These are phyloP conservation scores for Ophonus ardosiacus DNA, from an alignment of 2,888 invertebrate genomes.

Conservation along the genomic window DNA sequence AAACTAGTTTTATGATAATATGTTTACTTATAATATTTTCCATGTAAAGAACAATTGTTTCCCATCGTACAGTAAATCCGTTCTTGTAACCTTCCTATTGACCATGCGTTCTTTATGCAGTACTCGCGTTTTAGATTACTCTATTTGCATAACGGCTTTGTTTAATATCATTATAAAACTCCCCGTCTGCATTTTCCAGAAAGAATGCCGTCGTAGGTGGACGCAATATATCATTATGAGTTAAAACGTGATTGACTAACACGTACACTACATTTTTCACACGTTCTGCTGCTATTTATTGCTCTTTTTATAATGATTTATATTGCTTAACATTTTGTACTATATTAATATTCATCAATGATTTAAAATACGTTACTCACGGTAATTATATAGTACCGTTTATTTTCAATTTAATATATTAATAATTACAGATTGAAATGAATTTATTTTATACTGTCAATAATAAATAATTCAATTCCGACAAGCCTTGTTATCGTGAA, in stretches of 20 bases:
- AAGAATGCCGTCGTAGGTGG: constrained; percentile 11
- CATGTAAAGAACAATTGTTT: neutral
- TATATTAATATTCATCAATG: neutral
- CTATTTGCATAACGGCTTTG: constrained; percentile 9
- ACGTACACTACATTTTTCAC: constrained; percentile 3
- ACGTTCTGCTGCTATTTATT: constrained; percentile 2
- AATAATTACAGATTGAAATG: neutral
- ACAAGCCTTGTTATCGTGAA: too few relatives aligned
- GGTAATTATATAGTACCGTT: neutral
- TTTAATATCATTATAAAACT: neutral
- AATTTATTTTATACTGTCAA: neutral
- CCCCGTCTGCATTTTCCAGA: neutral
- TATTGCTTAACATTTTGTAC: neutral
- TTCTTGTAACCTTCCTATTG: neutral
- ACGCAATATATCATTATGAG: constrained; percentile 11
- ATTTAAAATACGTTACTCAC: neutral
- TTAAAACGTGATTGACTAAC: constrained; percentile 9
- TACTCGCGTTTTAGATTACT: neutral
- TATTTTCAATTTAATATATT: constrained; percentile 3
- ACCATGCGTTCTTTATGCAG: neutral
- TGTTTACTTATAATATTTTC: neutral
- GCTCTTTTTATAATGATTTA: constrained; percentile 14
- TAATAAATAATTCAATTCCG: neutral
- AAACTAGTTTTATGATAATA: neutral
- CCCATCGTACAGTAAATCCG: neutral